These are phyloP conservation scores for Epiblema foenella DNA, from an alignment of 2,888 invertebrate genomes.

Conservation along the genomic window DNA sequence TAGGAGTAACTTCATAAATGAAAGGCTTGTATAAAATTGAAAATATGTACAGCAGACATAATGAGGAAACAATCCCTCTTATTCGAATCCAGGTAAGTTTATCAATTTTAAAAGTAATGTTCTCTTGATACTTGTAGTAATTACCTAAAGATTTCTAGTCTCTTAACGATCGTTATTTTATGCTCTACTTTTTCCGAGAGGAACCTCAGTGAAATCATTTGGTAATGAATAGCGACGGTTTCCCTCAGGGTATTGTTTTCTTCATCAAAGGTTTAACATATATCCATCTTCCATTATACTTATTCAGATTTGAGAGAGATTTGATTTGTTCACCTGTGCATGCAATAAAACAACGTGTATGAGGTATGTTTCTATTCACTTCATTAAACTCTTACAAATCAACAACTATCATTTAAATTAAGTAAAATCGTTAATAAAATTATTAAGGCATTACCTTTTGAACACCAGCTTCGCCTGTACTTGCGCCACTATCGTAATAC, in stretches of 20 bases:
- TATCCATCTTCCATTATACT: constrained; percentile 12
- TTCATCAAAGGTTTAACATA: constrained; percentile 16
- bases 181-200: not conserved
- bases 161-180: not conserved
- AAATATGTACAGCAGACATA: constrained; percentile 70
- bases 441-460: constrained; percentile 16
- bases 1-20: constrained; percentile 43
- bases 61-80: constrained; percentile 78
- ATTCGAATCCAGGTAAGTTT: constrained; percentile 79
- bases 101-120: not conserved
- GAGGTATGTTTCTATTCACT: constrained; percentile 51
- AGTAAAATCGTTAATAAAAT: constrained; percentile 38
- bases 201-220: constrained; percentile 10
- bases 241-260: not conserved
- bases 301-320: constrained; percentile 9
- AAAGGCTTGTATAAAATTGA: constrained; percentile 46
- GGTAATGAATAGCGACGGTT: constrained; percentile 17
- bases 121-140: not conserved
- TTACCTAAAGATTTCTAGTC: not conserved
- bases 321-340: not conserved
- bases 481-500: not conserved
- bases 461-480: not conserved
- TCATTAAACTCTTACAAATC: constrained; percentile 56
- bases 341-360: constrained; percentile 32
- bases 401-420: constrained; percentile 52